Conservation (phyloP, 2,113 vertebrate species). For the Protomyctophum bolini region DNA sequence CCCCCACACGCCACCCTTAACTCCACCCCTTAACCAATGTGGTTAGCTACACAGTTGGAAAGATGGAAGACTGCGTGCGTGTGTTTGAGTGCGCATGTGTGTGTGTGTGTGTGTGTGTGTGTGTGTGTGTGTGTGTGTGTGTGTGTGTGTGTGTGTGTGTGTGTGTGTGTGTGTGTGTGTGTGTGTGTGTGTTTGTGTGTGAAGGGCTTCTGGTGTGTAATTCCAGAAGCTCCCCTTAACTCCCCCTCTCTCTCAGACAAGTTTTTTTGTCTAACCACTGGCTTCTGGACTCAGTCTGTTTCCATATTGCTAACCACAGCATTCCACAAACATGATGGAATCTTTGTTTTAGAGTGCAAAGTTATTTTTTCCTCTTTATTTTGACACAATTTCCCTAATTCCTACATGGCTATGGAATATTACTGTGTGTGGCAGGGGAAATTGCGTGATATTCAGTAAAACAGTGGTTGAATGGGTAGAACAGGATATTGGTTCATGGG, state of each 20-base stretch:
- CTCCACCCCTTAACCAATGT: constrained; percentile 68
- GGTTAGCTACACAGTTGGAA: constrained; percentile 66
- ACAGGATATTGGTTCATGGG: constrained; percentile 64
- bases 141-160: constrained; percentile 28
- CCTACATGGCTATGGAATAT: constrained; percentile 62
- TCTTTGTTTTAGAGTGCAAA: constrained; percentile 73
- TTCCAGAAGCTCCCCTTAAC: constrained; percentile 74
- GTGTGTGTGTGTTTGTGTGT: not conserved
- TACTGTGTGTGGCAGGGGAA: constrained; percentile 49
- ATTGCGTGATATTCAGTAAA: constrained; percentile 38
- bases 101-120: constrained; percentile 28
- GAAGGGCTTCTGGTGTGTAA: constrained; percentile 64
- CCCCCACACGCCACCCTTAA: constrained; percentile 45
- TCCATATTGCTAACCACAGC: constrained; percentile 80
- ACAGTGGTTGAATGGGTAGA: constrained; percentile 43
- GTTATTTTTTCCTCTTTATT: constrained; percentile 62
- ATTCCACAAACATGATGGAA: constrained; percentile 86
- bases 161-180: constrained; percentile 27
- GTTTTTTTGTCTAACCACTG: constrained; percentile 75
- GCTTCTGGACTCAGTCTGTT: constrained; percentile 75
- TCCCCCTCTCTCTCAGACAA: constrained; percentile 74
- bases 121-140: constrained; percentile 14
- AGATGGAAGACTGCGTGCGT: constrained; percentile 43
- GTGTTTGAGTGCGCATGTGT: too few species aligned
- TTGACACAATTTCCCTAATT: constrained; percentile 72